Conservation (phyloP, 2,113 vertebrate genomes). For the Dicaeum eximium region DNA sequence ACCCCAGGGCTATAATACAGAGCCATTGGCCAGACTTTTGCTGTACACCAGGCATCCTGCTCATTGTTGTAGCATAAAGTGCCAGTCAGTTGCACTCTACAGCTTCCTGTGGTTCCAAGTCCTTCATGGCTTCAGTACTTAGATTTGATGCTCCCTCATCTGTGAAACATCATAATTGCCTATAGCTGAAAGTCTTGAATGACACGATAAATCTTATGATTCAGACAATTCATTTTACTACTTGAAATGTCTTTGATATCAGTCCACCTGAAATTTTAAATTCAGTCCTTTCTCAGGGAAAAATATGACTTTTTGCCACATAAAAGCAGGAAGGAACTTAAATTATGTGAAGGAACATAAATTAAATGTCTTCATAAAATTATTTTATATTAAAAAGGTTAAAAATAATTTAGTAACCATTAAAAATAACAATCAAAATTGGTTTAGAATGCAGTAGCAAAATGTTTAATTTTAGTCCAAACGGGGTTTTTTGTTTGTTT, state of each 20-base stretch:
- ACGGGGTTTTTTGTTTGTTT: neutral
- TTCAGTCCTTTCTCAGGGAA: neutral
- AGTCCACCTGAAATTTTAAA: neutral
- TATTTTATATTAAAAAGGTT: neutral
- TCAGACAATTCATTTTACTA: neutral
- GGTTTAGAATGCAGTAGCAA: neutral
- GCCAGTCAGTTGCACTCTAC: neutral
- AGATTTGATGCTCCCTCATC: neutral
- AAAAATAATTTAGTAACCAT: neutral
- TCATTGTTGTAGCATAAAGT: neutral
- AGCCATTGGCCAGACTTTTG: neutral
- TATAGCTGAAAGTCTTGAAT: neutral
- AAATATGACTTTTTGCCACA: neutral
- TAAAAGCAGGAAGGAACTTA: neutral
- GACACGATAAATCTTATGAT: neutral
- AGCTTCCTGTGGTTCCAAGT: neutral
- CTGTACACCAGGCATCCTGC: neutral
- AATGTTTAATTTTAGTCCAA: neutral
- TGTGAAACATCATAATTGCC: neutral
- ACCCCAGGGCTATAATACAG: neutral
- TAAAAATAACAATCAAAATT: neutral
- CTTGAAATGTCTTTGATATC: slow-evolving; percentile 1
- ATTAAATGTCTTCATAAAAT: neutral
- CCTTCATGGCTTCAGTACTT: neutral
- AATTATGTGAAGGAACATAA: neutral